Base-by-base conservation (phyloP, 2,888 invertebrate species). In the Elmis aenea region DNA sequence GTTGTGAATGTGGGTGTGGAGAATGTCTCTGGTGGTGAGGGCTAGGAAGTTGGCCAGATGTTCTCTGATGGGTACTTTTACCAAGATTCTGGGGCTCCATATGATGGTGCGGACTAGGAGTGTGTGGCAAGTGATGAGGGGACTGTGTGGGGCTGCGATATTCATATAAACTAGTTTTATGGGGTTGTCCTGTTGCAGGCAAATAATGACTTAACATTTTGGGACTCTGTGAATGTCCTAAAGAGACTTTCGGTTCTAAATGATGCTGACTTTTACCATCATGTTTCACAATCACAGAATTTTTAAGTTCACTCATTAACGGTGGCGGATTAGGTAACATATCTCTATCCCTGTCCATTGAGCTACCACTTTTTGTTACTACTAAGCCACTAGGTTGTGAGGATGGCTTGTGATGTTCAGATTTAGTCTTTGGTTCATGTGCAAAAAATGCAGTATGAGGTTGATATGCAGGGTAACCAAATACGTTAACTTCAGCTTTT, bases 231-330 rank as follows among this genome's bases (percentile, higher is more conserved):
- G 75, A 69, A 55, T 70, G 69, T 62, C 75, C 66, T 66, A 76
- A 65, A 61, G 75, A 61, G 18, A 59, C 62, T 34, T 65, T 53
- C 3, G 61, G 50, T 27, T 79, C 78, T 41, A 78, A 60, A 59
- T 77, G 76, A 57, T 77, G 77, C 3, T 67, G 60, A 38, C 68
- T 68, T 62, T 83, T 80, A 33, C 76, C 77, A 57, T 84, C 85
- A 64, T 85, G 84, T 61, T 85, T 85, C 42, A 85, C 85, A 64
- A 85, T 85, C 61, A 85, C 85, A 58, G 83, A 81, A 64, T 77
- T 83, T 64, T 83, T 84, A 54, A 73, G 69, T 64, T 85, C 85
- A 52, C 78, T 75, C 50, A 82, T 71, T 37, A 83, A 67, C 3
- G 81, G 79, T 32, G 83, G 80, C 10, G 81, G 81, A 46, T 80